Base-by-base conservation (phyloP, 2,113 vertebrate genomes). In the Xyrauchen texanus region DNA sequence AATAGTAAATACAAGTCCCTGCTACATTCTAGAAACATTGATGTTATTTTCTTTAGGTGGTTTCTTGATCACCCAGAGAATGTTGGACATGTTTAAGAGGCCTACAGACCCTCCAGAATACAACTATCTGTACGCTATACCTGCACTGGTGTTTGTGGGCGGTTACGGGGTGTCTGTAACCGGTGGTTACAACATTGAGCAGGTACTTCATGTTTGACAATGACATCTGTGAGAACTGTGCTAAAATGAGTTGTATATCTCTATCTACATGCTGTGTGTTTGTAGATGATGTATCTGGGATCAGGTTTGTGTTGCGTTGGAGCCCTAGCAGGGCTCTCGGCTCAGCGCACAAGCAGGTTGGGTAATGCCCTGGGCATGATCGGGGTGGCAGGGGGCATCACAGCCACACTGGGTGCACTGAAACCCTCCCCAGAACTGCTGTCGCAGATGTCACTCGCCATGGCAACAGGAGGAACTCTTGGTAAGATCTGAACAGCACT, bases 11-110 rank as follows among this genome's bases (percentile, higher is more conserved):
- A 34, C 21, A 34, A 34, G 21, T 34, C 47, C 47, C 7, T 8
- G 47, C 47, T 49, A 6, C 47, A 49, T 8, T 49, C 7, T 49
- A 49, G 5, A 53, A 53, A 53, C 11, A 9, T 53, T 9, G 1
- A 34, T 34, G 21, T 34, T 34, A 34, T 34, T 34, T 34, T 34
- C 46, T 8, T 6, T 69, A 93, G 88, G 88, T 81, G 93, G 90
- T 81, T 93, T 92, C 66, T 88, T 93, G 84, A 93, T 94, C 88
- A 93, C 84, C 15, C 89, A 92, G 84, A 88, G 89, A 84, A 91
- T 94, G 89, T 46, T 94, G 80, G 89, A 92, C 85, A 92, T 93
- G 91, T 94, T 95, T 77, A 94, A 94, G 77, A 91, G 89, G 6
- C 89, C 90, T 47, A 90, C 92, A 45, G 90, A 92, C 76, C 91